phyloP scores from a whole-genome alignment of 2,113 vertebrate genomes.

The Lepisosteus osseus region DNA sequence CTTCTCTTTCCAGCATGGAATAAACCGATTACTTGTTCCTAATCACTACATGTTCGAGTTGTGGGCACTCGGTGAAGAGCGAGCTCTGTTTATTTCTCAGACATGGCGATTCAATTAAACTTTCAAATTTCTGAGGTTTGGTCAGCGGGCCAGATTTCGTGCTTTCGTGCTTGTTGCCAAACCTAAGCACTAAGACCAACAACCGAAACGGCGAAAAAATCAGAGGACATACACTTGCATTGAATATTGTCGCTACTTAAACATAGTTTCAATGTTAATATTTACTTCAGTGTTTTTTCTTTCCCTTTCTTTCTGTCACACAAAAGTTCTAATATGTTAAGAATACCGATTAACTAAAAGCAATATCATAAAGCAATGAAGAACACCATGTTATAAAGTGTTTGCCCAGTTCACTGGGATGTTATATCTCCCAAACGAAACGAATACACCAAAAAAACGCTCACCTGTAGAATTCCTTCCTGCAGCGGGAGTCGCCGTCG shows the following conservation, averaged over 20 bases:
- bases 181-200: too few relatives aligned
- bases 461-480: slow-evolving; percentile 34
- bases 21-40: too few relatives aligned
- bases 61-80: background rate
- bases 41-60: background rate
- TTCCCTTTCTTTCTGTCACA: too few relatives aligned
- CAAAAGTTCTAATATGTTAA: too few relatives aligned
- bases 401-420: background rate
- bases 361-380: background rate
- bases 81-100: background rate
- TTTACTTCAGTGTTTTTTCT: too few relatives aligned
- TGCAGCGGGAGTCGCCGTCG: background rate
- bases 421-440: background rate
- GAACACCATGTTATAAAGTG: background rate
- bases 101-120: background rate
- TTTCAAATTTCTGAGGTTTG: background rate
- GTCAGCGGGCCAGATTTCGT: background rate
- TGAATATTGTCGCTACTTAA: too few relatives aligned
- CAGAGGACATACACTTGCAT: too few relatives aligned
- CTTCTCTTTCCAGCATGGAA: too few relatives aligned
- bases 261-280: too few relatives aligned
- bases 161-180: background rate
- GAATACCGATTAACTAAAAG: too few relatives aligned
- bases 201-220: too few relatives aligned
- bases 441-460: background rate